A percentile compares a stretch with the other conserved stretches of the same genome.
phyloP scores from a whole-genome alignment of 2,113 vertebrate genomes.

The Tauraco erythrolophus region DNA sequence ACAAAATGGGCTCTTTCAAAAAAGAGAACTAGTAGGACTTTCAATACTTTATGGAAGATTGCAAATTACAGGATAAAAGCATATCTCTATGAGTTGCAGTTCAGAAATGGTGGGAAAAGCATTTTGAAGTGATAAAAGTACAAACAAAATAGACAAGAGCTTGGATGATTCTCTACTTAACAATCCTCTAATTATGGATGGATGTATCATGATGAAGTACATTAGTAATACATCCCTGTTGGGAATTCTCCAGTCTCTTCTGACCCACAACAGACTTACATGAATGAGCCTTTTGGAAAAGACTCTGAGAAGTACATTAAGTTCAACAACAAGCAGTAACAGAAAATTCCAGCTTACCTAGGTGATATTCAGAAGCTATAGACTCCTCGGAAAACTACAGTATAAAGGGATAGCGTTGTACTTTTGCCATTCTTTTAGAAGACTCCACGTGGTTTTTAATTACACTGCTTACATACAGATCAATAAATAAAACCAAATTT shows the following conservation, averaged over 20 bases:
- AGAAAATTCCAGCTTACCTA: slow-evolving; percentile 64
- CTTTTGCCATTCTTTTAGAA: slow-evolving; percentile 33
- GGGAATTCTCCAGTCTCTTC: slow-evolving; percentile 37
- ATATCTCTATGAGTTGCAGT: background rate
- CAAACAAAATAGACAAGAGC: slow-evolving; percentile 48
- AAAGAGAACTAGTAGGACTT: slow-evolving; percentile 26
- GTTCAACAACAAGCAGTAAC: slow-evolving; percentile 41
- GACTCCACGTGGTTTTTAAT: background rate
- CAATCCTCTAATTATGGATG: slow-evolving; percentile 45
- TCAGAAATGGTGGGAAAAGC: slow-evolving; percentile 33
- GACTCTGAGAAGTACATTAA: slow-evolving; percentile 20
- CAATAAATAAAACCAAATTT: background rate
- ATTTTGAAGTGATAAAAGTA: slow-evolving; percentile 33
- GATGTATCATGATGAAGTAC: slow-evolving; percentile 56
- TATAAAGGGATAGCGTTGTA: slow-evolving; percentile 66
- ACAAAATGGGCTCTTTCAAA: slow-evolving; percentile 19
- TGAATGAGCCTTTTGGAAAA: slow-evolving; percentile 50
- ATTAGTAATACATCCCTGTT: slow-evolving; percentile 54
- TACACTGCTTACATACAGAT: slow-evolving; percentile 16
- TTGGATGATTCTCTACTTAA: slow-evolving; percentile 50
- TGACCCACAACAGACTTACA: slow-evolving; percentile 51
- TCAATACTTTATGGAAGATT: slow-evolving; percentile 15
- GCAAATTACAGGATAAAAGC: slow-evolving; percentile 25
- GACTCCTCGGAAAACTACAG: slow-evolving; percentile 66
- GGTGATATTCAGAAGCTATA: slow-evolving; percentile 57